Evolutionary conservation across 2,888 invertebrate species (phyloP), one percentile per base, ranked within the genome.

Genomic region (Synanthedon formicaeformis): DNA sequence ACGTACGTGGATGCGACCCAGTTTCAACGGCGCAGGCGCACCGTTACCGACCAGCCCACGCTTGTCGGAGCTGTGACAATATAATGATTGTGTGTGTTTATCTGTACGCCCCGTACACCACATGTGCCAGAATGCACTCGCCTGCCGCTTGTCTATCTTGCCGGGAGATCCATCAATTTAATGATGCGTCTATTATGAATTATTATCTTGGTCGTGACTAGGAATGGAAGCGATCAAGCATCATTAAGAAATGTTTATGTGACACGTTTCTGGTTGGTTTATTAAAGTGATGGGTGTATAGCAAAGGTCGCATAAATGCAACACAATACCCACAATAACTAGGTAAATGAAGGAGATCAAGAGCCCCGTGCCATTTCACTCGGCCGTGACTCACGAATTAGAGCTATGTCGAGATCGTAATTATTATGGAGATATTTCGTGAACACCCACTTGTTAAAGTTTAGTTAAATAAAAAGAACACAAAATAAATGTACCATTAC

Each of bases 371-470:
- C 81, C 79, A 78, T 84, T 82, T 81, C 79, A 76, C 76, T 71
- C 68, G 72, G 68, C 80, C 85, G 86, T 85, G 86, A 85, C 82
- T 84, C 86, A 86, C 85, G 85, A 85, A 84, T 84, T 84, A 85
- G 82, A 84, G 71, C 82, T 81, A 61, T 70, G 72, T 67, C 72
- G 80, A 82, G 81, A 73, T 78, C 80, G 82, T 85, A 82, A 50
- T 50, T 84, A 85, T 73, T 69, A 71, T 67, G 69, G 68, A 76
- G 73, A 73, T 78, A 81, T 80, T 79, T 79, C 77, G 81, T 81
- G 82, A 73, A 75, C 76, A 77, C 75, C 77, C 76, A 78, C 74
- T 73, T 71, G 61, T 67, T 60, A 66, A 64, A 63, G 62, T 54
- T n/a, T 13, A 50, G 56, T 66, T 65, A 70, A 71, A 70, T 70